Evolutionary conservation across 2,888 invertebrate species (phyloP).

Genomic region (Xylota sylvarum): DNA sequence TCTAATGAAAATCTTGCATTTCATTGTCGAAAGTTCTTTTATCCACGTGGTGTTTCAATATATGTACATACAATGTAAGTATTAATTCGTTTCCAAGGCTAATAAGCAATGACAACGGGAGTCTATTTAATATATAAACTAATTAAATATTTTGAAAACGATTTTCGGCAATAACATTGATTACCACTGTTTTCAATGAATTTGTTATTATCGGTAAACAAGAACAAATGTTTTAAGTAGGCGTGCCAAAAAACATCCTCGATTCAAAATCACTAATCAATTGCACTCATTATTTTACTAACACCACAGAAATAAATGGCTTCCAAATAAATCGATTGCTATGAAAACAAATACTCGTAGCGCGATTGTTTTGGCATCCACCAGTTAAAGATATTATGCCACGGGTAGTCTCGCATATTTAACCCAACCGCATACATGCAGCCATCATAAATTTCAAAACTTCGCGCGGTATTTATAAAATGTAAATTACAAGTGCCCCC

Average conservation of each 20-base stretch:
- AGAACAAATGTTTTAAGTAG: slow-evolving; percentile 3
- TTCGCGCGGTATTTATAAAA: slow-evolving; percentile 38
- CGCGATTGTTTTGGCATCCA: slow-evolving; percentile 62
- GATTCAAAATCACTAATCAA: slow-evolving; percentile 43
- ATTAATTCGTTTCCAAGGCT: too few relatives aligned
- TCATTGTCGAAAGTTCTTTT: too few relatives aligned
- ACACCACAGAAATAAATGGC: slow-evolving; percentile 57
- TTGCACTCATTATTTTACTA: slow-evolving; percentile 49
- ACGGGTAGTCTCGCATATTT: slow-evolving; percentile 31
- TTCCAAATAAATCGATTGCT: slow-evolving; percentile 69
- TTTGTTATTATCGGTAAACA: slow-evolving; percentile 16
- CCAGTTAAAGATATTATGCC: slow-evolving; percentile 44
- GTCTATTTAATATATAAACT: too few relatives aligned
- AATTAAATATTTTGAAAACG: neutral
- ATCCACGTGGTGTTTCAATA: too few relatives aligned
- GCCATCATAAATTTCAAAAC: slow-evolving; percentile 66
- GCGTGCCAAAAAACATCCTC: slow-evolving; percentile 31
- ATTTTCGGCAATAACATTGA: neutral
- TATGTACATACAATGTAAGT: too few relatives aligned
- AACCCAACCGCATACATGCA: slow-evolving; percentile 21
- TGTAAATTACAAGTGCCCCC: slow-evolving; percentile 31
- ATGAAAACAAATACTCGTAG: slow-evolving; percentile 62
- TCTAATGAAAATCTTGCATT: too few relatives aligned
- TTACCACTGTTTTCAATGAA: slow-evolving; percentile 19
- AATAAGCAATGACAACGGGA: too few relatives aligned